Evolutionary conservation across 2,113 vertebrate genomes (phyloP), one percentile per base, ranked within the genome.

Genomic region (Percina caprodes): DNA sequence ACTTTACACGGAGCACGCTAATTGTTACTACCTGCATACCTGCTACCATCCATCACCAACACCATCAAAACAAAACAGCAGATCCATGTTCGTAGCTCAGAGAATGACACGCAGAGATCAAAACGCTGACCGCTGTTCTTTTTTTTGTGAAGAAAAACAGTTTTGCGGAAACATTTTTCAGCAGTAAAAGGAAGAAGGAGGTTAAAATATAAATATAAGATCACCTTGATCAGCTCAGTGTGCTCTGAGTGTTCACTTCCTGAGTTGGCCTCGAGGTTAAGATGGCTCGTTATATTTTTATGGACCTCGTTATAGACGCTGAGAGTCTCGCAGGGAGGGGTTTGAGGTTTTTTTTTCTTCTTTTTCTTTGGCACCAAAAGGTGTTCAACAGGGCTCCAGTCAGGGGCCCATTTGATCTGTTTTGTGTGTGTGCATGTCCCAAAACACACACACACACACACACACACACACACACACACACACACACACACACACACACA

Each of bases 221-320:
- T 86, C 69, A 89, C 84, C 79, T 90, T 90, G 74, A 83, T 87
- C 69, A 61, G 48, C 60, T 18, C 61, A 6, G 45, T 55, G 45
- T 35, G 39, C 71, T 82, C 51, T 60, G 54, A 87, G 52, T 69
- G 77, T 76, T 88, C 69, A 48, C 83, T 86, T 86, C 79, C 81
- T 54, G 23, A 52, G 69, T 51, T 16, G 52, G 63, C 85, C 61
- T 83, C 84, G 89, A 91, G 89, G 92, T 92, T 87, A 93, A 88
- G 82, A 87, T 77, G 79, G 67, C 89, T 90, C 51, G 66, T 94
- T 91, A 91, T 82, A 83, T 86, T 63, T 89, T 91, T 77, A 90
- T 42, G 62, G 79, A 24, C 69, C 83, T 86, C n/a, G 58, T 89
- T 87, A 83, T 86, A 89, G 83, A 84, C 42, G 49, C 51, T 0